Conservation (phyloP, 2,888 invertebrate species). For the Cynaeus angustus region DNA sequence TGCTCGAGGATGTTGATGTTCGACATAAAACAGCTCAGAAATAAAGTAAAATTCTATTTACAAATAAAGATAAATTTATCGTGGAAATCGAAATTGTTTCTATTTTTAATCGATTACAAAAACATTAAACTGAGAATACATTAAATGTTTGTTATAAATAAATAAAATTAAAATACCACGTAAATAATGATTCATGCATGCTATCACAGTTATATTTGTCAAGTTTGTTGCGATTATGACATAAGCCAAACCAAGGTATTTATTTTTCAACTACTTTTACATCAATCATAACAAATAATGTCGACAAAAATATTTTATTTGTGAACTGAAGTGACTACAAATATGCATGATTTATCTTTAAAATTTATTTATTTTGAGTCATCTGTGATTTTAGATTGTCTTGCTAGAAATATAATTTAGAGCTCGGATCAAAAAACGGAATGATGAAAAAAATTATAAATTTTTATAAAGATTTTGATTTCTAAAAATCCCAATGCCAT, state of each 20-base stretch:
- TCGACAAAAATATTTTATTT: not conserved
- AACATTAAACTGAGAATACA: slow-evolving; percentile 25
- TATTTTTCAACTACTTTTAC: not conserved
- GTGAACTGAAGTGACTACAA: too few relatives aligned
- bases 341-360: too few relatives aligned
- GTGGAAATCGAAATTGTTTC: slow-evolving; percentile 30
- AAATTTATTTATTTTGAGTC: too few relatives aligned
- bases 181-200: slow-evolving; percentile 41
- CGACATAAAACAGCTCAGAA: slow-evolving; percentile 4
- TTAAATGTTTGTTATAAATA: slow-evolving; percentile 42
- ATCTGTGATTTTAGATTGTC: too few relatives aligned
- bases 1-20: not conserved
- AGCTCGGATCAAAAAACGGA: too few relatives aligned
- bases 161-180: slow-evolving; percentile 39
- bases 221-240: slow-evolving; percentile 37
- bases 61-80: slow-evolving; percentile 42
- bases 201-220: slow-evolving; percentile 47
- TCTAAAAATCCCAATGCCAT: too few relatives aligned
- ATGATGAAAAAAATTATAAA: too few relatives aligned
- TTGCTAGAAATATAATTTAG: too few relatives aligned
- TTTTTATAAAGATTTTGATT: too few relatives aligned
- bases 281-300: slow-evolving; percentile 4
- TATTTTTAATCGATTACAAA: slow-evolving; percentile 43
- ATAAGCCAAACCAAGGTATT: slow-evolving; percentile 42
- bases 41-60: slow-evolving; percentile 22